Conservation (phyloP, 1,140 invertebrate genomes). For the Caenorhabditis inopinata region DNA sequence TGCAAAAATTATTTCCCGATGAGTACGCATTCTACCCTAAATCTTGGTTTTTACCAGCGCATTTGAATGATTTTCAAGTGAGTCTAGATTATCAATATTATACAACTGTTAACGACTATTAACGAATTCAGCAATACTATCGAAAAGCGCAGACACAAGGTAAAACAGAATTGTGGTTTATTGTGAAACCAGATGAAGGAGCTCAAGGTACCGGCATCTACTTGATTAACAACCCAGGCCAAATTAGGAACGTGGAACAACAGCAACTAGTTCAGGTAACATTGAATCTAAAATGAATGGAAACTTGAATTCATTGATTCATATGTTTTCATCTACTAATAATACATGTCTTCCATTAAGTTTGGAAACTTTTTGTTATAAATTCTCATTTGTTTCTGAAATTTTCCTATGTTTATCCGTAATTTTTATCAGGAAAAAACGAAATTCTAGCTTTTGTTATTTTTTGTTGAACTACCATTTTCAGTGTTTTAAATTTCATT, state of each 20-base stretch:
- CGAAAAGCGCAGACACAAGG: neutral
- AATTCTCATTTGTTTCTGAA: too few species aligned
- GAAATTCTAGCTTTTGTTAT: too few species aligned
- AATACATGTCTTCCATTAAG: too few species aligned
- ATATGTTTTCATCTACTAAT: too few species aligned
- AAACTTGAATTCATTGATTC: too few species aligned
- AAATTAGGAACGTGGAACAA: slow-evolving; percentile 60
- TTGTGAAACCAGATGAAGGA: slow-evolving; percentile 70
- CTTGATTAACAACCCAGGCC: slow-evolving; percentile 67
- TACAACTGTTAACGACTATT: slow-evolving; percentile 52
- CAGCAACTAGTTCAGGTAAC: slow-evolving; percentile 65
- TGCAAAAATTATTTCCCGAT: slow-evolving; percentile 68
- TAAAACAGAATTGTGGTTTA: slow-evolving; percentile 66
- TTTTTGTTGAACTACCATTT: too few species aligned
- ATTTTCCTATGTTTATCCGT: too few species aligned
- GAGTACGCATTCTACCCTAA: slow-evolving; percentile 70
- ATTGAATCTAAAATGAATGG: neutral
- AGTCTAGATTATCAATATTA: slow-evolving; percentile 66
- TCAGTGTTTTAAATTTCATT: too few species aligned
- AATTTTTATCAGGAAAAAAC: too few species aligned
- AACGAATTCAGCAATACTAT: slow-evolving; percentile 53
- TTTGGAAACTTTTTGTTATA: too few species aligned
- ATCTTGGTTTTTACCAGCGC: slow-evolving; percentile 70
- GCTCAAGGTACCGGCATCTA: slow-evolving; percentile 71
- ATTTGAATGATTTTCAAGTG: slow-evolving; percentile 56